A percentile compares a stretch with the other conserved stretches of the same genome.
Evolutionary conservation across 2,113 vertebrate genomes (phyloP).

Genomic region (Hippocampus abdominalis): DNA sequence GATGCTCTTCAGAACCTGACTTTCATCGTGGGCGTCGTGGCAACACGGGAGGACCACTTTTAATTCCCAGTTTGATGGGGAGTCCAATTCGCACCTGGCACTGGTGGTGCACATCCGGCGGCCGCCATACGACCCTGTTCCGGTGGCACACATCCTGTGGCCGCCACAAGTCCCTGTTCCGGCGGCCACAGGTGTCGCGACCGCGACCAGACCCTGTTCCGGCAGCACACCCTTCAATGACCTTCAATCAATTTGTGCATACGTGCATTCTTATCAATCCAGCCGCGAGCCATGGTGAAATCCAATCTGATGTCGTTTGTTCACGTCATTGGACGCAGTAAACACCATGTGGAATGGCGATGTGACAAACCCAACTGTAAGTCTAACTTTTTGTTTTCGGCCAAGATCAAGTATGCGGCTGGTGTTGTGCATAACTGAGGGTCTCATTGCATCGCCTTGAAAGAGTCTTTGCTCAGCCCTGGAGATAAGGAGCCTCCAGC

Average conservation of each 20-base stretch:
- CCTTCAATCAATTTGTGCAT: background rate
- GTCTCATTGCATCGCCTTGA: slow-evolving; percentile 21
- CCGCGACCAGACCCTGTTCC: too few species aligned
- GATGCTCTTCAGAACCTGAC: too few species aligned
- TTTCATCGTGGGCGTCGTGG: too few species aligned
- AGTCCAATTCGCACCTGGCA: too few species aligned
- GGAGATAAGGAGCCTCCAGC: slow-evolving; percentile 33
- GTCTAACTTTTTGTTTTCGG: slow-evolving; percentile 20
- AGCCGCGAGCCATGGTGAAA: background rate
- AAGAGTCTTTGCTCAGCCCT: slow-evolving; percentile 22
- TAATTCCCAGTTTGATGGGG: too few species aligned
- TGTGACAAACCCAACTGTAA: background rate
- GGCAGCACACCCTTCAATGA: too few species aligned
- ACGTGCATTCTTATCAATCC: background rate
- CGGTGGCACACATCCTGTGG: too few species aligned
- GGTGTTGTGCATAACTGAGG: slow-evolving; percentile 30
- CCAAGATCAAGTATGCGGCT: slow-evolving; percentile 21
- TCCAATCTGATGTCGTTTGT: background rate
- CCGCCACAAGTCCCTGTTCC: too few species aligned
- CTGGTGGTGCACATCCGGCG: too few species aligned
- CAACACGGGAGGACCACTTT: too few species aligned
- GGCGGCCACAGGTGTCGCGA: too few species aligned
- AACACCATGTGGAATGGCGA: background rate
- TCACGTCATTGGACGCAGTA: background rate
- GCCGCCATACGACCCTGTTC: too few species aligned